phyloP scores from a whole-genome alignment of 2,888 invertebrate genomes.

The Gibbula magus region DNA sequence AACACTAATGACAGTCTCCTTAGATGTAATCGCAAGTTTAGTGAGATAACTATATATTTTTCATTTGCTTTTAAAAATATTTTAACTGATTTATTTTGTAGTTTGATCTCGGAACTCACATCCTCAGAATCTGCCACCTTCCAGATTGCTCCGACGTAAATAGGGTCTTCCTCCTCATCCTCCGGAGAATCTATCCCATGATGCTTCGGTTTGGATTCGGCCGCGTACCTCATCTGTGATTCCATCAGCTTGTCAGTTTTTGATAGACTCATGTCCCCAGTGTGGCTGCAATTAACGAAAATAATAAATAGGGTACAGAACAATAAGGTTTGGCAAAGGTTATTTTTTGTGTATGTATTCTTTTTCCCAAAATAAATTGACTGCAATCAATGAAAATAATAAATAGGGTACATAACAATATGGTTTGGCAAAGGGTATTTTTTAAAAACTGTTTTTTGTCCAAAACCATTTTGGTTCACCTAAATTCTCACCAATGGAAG shows the following conservation, averaged over 20 bases:
- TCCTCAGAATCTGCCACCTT: slow-evolving; percentile 41
- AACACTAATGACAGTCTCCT: neutral
- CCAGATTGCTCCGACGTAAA: slow-evolving; percentile 54
- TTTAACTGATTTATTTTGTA: neutral
- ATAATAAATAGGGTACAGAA: neutral
- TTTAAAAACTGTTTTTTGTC: no score
- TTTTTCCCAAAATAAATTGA: no score
- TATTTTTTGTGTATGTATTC: no score
- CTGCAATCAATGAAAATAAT: slow-evolving; percentile 37
- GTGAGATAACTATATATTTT: neutral
- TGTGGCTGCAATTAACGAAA: slow-evolving; percentile 40
- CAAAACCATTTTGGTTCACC: no score
- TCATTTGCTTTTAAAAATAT: neutral
- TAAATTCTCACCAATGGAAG: no score
- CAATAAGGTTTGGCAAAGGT: no score
- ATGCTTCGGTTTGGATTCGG: neutral
- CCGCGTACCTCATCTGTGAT: slow-evolving; percentile 31
- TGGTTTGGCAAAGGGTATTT: no score
- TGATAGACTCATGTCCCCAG: slow-evolving; percentile 49
- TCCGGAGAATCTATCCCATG: neutral
- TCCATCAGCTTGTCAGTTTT: slow-evolving; percentile 59
- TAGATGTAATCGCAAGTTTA: neutral
- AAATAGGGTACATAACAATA: neutral
- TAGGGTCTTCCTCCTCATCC: slow-evolving; percentile 40
- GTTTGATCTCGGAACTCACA: slow-evolving; percentile 34